Conservation (phyloP, 2,888 invertebrate species). For the Oligia latruncula region DNA sequence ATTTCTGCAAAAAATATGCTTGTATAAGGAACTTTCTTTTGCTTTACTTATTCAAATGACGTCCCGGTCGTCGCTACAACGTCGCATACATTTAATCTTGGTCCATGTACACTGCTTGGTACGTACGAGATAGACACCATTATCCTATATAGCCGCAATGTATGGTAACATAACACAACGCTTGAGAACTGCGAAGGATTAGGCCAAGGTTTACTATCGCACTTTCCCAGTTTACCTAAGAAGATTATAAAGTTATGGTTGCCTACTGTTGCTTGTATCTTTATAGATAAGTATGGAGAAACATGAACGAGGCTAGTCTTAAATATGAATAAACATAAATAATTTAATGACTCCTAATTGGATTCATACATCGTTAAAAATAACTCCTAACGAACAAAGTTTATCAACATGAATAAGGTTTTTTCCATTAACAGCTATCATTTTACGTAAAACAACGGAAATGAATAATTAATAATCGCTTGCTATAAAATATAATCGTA, state of each 20-base stretch:
- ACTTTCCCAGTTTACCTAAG: conserved; percentile 29
- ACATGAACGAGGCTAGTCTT: no score
- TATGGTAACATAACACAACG: conserved; percentile 18
- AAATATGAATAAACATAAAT: conserved; percentile 9
- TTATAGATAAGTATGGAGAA: not conserved
- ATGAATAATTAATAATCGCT: conserved; percentile 11
- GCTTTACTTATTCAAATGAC: conserved; percentile 74
- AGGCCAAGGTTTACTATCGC: conserved; percentile 37
- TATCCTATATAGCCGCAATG: conserved; percentile 9
- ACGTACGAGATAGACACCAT: not conserved
- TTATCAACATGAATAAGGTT: conserved; percentile 6
- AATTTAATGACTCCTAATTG: not conserved
- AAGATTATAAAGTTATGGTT: conserved; percentile 32
- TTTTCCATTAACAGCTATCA: not conserved
- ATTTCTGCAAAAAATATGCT: conserved; percentile 69
- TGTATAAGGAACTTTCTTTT: conserved; percentile 69
- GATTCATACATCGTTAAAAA: not conserved
- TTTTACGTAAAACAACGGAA: not conserved
- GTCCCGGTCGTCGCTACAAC: conserved; percentile 31
- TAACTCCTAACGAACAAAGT: not conserved
- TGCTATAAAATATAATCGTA: not conserved
- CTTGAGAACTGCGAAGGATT: conserved; percentile 37
- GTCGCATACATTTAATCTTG: conserved; percentile 52
- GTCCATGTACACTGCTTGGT: conserved; percentile 22
- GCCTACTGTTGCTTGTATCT: conserved; percentile 3